Conservation (phyloP, 2,888 invertebrate genomes). For the Ochropleura plecta region DNA sequence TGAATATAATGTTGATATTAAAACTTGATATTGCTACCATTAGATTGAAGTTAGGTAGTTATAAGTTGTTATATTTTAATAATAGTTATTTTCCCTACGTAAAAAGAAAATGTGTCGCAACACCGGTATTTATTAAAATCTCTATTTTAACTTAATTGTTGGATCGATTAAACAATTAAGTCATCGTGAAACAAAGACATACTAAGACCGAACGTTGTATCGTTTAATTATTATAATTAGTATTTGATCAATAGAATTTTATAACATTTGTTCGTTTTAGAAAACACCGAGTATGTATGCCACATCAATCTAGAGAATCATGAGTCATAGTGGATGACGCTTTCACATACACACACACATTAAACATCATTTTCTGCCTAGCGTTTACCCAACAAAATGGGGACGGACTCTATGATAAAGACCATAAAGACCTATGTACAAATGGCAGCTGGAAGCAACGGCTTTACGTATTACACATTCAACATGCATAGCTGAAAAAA, state of each 20-base stretch:
- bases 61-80: not conserved
- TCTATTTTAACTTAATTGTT: not conserved
- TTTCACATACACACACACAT: no score
- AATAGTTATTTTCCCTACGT: not conserved
- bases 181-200: not conserved
- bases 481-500: not conserved
- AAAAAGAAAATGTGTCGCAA: not conserved
- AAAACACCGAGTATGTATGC: not conserved
- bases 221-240: not conserved
- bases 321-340: not conserved
- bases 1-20: slow-evolving; percentile 11
- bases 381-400: no score
- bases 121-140: not conserved
- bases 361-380: no score
- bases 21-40: slow-evolving; percentile 11
- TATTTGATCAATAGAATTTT: slow-evolving; percentile 15
- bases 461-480: not conserved
- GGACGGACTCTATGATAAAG: no score
- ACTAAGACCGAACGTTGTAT: not conserved
- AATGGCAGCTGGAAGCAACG: no score
- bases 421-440: no score
- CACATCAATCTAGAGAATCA: not conserved
- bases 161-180: not conserved
- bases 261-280: not conserved
- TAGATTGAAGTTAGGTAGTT: not conserved